phyloP scores from a whole-genome alignment of 30 jellyfish, hydroid and myxozoan genomes.

The Sanderia malayensis region DNA sequence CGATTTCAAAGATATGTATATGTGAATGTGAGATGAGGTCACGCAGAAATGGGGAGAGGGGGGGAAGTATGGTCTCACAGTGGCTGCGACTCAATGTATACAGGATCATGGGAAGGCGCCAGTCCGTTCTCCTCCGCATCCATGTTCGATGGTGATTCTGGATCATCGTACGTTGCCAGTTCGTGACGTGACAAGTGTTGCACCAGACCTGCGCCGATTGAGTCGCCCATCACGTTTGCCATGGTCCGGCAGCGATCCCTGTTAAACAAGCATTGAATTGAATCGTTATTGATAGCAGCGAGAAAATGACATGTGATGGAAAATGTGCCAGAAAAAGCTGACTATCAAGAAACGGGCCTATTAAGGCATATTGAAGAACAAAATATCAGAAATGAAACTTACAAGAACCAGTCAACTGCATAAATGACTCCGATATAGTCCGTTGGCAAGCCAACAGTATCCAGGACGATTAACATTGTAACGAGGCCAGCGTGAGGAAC shows the following conservation, averaged over 20 bases:
- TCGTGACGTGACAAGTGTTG: conserved; percentile 84
- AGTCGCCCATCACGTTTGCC: conserved; percentile 94
- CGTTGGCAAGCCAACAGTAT: conserved; percentile 94
- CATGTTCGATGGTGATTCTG: conserved; percentile 37
- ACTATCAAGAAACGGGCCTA: no score
- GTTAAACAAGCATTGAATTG: neutral
- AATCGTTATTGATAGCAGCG: no score
- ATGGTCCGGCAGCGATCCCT: conserved; percentile 93
- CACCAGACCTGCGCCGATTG: conserved; percentile 95
- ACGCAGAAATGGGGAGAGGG: no score
- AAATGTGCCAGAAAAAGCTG: no score
- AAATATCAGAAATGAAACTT: no score
- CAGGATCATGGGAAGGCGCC: neutral
- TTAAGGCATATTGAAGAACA: no score
- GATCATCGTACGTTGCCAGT: conserved; percentile 53
- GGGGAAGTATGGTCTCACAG: no score
- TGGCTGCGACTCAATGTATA: neutral
- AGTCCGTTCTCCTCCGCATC: neutral
- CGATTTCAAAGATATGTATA: no score
- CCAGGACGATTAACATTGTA: conserved; percentile 94
- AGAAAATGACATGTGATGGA: no score
- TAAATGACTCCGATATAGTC: conserved; percentile 85
- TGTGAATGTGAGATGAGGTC: no score
- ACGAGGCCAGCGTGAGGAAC: conserved; percentile 98
- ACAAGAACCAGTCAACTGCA: conserved; percentile 96